Evolutionary conservation across 2,113 vertebrate genomes (phyloP).

Genomic region (Dendrocopos noguchii): DNA sequence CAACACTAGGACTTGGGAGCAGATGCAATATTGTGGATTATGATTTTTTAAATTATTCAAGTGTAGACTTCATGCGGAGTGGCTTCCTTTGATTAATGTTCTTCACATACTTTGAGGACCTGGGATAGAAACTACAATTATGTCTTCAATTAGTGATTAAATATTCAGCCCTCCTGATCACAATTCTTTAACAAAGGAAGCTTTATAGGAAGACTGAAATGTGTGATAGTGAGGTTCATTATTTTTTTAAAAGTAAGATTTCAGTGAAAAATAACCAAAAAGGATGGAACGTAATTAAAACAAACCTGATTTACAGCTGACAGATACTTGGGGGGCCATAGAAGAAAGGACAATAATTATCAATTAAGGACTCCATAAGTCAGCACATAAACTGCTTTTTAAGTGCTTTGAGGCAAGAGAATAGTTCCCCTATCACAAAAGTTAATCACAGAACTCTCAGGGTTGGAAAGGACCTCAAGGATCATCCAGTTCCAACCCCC

Average conservation of each 20-base stretch:
- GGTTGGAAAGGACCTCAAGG: too few species aligned
- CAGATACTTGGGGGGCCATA: background rate
- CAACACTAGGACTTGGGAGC: background rate
- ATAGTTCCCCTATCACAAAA: background rate
- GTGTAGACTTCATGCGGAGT: background rate
- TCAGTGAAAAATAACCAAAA: background rate
- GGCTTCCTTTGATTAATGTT: background rate
- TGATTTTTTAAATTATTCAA: background rate
- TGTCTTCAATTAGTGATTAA: background rate
- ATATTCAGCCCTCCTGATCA: background rate
- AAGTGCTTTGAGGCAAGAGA: background rate
- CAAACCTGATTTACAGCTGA: background rate
- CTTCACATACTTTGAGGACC: background rate
- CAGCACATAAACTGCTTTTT: background rate
- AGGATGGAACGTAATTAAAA: background rate
- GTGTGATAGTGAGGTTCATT: background rate
- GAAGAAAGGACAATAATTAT: background rate
- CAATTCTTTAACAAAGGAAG: background rate
- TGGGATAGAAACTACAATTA: background rate
- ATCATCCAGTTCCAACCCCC: too few species aligned
- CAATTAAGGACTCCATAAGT: background rate
- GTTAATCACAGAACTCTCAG: background rate
- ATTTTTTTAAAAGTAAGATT: background rate
- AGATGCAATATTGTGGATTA: background rate
- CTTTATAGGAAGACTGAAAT: background rate